Percentiles rank a stretch among this genome's conserved stretches.
Evolutionary conservation across 1,140 invertebrate genomes (phyloP).

Genomic region (Bathynomus jamesi): DNA sequence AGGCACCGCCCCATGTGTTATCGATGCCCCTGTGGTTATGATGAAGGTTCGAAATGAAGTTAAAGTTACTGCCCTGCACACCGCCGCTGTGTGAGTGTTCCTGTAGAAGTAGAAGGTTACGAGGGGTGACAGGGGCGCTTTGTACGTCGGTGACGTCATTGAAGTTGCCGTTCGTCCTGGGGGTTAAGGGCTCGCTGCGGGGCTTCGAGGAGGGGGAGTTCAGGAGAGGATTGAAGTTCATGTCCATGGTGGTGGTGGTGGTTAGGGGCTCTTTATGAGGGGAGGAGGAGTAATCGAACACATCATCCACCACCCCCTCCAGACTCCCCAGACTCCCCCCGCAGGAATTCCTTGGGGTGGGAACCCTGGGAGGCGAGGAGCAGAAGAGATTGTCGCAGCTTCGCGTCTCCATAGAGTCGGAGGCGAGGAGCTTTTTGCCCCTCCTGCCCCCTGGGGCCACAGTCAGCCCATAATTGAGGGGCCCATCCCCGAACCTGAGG

Average conservation of each 20-base stretch:
- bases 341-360: slow-evolving; percentile 3
- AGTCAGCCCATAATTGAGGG: slow-evolving; percentile 30
- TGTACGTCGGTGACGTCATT: background rate
- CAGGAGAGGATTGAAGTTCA: background rate
- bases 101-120: background rate
- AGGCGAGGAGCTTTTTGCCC: background rate
- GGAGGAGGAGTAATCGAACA: background rate
- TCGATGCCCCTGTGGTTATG: slow-evolving; percentile 12
- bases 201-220: background rate
- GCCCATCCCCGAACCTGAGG: slow-evolving; percentile 30
- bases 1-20: slow-evolving; percentile 5
- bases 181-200: background rate
- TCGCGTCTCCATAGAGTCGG: slow-evolving; percentile 15
- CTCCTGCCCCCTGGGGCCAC: slow-evolving; percentile 12
- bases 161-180: background rate
- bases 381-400: slow-evolving; percentile 15
- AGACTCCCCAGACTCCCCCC: slow-evolving; percentile 12
- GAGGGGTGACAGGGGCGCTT: background rate
- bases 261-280: background rate
- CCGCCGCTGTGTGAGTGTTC: background rate
- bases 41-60: background rate
- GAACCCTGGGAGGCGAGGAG: background rate
- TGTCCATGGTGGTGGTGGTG: background rate
- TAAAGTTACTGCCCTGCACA: background rate
- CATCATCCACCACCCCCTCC: background rate